Evolutionary conservation across 1,140 invertebrate genomes (phyloP), one percentile per base, ranked within the genome.

Genomic region (Kradibia gibbosae): DNA sequence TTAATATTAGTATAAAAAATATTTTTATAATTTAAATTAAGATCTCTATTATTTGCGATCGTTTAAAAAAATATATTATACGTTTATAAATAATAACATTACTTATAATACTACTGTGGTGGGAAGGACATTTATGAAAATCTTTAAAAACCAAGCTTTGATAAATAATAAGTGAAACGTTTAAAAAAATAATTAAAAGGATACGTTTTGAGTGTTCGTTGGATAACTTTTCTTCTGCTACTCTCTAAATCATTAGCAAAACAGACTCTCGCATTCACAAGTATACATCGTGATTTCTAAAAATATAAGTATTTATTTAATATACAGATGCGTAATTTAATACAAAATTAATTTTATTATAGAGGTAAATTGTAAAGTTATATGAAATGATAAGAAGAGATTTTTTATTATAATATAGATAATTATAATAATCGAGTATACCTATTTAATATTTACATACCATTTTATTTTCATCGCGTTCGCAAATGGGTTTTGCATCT

Each of bases 181-280:
- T 73, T 78, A 1, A 78, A 73, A 60, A 53, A 20, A 17, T 78
- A 17, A 55, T 74, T 34, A 76, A 89, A 90, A 90, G 89, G 89
- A 91, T 91, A 91, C 89, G 87, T 89, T 83, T 86, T 90, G 0
- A 91, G 80, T 11, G 84, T 83, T 8, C 78, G 79, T 7, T n/a
- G 74, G 5, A 85, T 31, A 22, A 79, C 36, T n/a, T 80, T 82
- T 25, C 74, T 80, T 31, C 78, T 84, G 0, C 78, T 80, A 0
- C 72, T 78, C 3, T 78, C 82, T 45, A 90, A 85, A 65, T 87
- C 85, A 0, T 50, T 57, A 0, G 82, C 81, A 0, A 90, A 20
- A 73, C 55, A 73, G 0, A 87, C 84, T 10, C 82, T 82, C 25
- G 83, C 79, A 15, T 86, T 77, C 0, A 75, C 75, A 10, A 91